Evolutionary conservation across 2,888 invertebrate species (phyloP).

Genomic region (Brachyptera risi): DNA sequence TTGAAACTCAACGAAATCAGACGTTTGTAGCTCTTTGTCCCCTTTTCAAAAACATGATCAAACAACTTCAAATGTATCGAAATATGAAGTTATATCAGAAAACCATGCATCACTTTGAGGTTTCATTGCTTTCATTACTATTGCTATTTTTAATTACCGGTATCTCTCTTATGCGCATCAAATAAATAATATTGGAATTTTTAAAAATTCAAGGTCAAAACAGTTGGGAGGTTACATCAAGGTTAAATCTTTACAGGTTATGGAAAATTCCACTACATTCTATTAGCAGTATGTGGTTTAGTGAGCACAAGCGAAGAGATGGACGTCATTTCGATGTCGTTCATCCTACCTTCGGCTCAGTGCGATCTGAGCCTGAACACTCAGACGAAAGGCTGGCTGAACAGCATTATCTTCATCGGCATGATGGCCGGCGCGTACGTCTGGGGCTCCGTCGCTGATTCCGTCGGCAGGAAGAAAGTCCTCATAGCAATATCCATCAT

Average conservation of each 20-base stretch:
- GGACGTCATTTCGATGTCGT: slow-evolving; percentile 94
- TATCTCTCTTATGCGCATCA: no score
- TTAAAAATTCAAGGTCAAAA: no score
- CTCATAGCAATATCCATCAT: slow-evolving; percentile 85
- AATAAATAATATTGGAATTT: no score
- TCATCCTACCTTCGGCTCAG: slow-evolving; percentile 88
- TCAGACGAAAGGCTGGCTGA: slow-evolving; percentile 64
- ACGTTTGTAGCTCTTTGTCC: no score
- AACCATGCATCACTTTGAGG: no score
- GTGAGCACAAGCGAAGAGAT: slow-evolving; percentile 94
- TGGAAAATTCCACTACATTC: slow-evolving; percentile 85
- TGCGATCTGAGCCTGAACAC: slow-evolving; percentile 86
- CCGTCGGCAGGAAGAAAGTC: slow-evolving; percentile 80
- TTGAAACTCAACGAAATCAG: no score
- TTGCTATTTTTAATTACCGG: no score
- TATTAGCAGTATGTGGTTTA: slow-evolving; percentile 88
- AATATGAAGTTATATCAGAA: no score
- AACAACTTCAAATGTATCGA: no score
- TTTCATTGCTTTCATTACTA: no score
- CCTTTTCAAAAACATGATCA: no score
- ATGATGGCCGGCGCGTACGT: slow-evolving; percentile 94
- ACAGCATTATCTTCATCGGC: slow-evolving; percentile 63
- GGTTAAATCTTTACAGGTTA: slow-evolving; percentile 53
- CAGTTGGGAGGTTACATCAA: no score
- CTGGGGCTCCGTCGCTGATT: slow-evolving; percentile 90